Evolutionary conservation across 2,888 invertebrate genomes (phyloP).

Genomic region (Idaea biselata): DNA sequence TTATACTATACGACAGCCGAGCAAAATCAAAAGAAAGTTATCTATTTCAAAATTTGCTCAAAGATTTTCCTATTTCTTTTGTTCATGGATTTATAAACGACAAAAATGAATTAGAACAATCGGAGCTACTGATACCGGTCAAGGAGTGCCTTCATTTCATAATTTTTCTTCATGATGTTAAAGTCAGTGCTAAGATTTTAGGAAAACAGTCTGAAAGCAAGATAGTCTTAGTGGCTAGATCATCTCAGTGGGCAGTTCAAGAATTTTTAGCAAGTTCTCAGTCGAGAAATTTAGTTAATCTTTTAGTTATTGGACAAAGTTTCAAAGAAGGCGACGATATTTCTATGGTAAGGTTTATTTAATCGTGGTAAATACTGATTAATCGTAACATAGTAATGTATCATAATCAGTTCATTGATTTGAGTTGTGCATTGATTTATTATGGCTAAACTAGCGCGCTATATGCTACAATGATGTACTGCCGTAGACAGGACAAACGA

Average conservation of each 20-base stretch:
- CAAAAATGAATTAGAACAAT: conserved; percentile 66
- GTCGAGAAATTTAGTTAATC: conserved; percentile 85
- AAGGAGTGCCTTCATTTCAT: conserved; percentile 83
- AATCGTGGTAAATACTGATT: not conserved
- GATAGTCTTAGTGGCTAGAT: conserved; percentile 84
- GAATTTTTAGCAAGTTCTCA: conserved; percentile 83
- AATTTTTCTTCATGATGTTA: conserved; percentile 84
- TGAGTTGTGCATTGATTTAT: no score
- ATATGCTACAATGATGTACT: no score
- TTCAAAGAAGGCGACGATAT: conserved; percentile 74
- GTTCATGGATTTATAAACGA: conserved; percentile 83
- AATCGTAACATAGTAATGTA: no score
- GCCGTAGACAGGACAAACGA: no score
- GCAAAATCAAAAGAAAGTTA: conserved; percentile 78
- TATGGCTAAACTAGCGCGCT: no score
- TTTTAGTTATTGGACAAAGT: conserved; percentile 85
- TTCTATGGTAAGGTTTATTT: conserved; percentile 55
- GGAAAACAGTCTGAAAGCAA: conserved; percentile 83
- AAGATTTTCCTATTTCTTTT: conserved; percentile 77
- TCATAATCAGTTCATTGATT: no score
- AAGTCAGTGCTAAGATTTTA: conserved; percentile 79
- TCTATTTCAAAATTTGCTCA: conserved; percentile 81
- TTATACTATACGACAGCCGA: conserved; percentile 84
- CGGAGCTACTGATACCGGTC: conserved; percentile 58
- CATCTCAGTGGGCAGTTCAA: conserved; percentile 87